Evolutionary conservation across 1,140 invertebrate species (phyloP), one percentile per base, ranked within the genome.

Genomic region (Chrysoperla carnea): DNA sequence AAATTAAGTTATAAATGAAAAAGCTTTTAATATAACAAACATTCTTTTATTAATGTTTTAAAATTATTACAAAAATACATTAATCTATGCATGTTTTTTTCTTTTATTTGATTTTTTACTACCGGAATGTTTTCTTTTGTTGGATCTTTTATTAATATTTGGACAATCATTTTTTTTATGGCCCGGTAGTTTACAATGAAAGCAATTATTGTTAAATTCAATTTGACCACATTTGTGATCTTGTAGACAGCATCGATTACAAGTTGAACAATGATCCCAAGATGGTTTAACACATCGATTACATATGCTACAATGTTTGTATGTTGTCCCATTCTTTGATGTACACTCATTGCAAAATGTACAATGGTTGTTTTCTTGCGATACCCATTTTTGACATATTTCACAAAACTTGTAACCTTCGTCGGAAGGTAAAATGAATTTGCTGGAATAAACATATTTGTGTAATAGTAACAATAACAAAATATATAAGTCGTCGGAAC

Each of bases 261-360:
- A 91, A 8, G 53, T 62, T 1, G 60, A 48, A 50, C 87, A 90
- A 61, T 91, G 87, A n/a, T 67, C 63, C 71, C 83, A 88, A 13
- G 76, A 76, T 2, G 79, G 75, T 59, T 91, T 90, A 0, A 90
- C 84, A 59, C 88, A 91, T 42, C 70, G 61, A n/a, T 73, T 61
- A 56, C 88, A 92, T 13, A 54, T 45, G 36, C 73, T 55, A 55
- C 88, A 92, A 55, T 91, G 88, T 11, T 60, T 66, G 53, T 89
- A 90, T 0, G 69, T 72, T 50, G 70, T 68, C 0, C 86, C 86
- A 65, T 89, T 81, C 60, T 85, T 86, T 2, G 84, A 84, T 0
- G 83, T 78, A 50, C 87, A 91, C 17, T 55, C 57, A 0, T 68
- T 65, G 53, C 87, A 90, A 36, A 70, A 68, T 7, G 63, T 59